phyloP scores from a whole-genome alignment of 2,888 invertebrate species.

The Hymenopus coronatus region DNA sequence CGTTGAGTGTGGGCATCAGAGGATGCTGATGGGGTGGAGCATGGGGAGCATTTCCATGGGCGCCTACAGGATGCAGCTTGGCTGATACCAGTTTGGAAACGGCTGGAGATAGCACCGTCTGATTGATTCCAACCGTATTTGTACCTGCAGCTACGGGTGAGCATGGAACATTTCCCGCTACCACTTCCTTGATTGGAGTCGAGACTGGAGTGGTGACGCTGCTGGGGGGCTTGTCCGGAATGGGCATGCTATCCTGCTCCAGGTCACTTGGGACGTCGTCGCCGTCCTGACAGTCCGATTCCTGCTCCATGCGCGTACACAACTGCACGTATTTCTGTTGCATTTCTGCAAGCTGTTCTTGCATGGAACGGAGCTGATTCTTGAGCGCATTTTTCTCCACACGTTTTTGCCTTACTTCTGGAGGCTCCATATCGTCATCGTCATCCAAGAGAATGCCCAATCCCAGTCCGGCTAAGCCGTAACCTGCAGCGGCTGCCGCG shows the following conservation, averaged over 20 bases:
- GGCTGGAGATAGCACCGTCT: constrained; percentile 40
- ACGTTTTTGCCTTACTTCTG: constrained; percentile 77
- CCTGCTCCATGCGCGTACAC: constrained; percentile 80
- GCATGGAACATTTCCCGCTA: constrained; percentile 17
- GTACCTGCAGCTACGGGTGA: constrained; percentile 21
- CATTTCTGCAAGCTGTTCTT: constrained; percentile 87
- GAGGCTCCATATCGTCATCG: constrained; percentile 73
- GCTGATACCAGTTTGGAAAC: constrained; percentile 62
- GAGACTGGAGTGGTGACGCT: constrained; percentile 37
- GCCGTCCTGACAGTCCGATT: constrained; percentile 68
- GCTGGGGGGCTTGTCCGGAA: constrained; percentile 45
- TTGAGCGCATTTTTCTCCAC: constrained; percentile 84
- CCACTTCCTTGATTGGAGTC: constrained; percentile 38
- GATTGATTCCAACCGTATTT: neutral
- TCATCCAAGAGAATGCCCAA: constrained; percentile 57
- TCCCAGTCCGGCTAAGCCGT: constrained; percentile 55
- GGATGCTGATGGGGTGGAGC: constrained; percentile 45
- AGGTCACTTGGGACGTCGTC: constrained; percentile 71
- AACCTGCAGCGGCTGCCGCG: constrained; percentile 49
- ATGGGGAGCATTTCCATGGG: constrained; percentile 36
- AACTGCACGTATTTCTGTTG: constrained; percentile 87
- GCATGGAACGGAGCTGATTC: constrained; percentile 80
- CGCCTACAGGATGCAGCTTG: constrained; percentile 53
- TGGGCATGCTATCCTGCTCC: constrained; percentile 54
- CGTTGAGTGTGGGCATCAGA: constrained; percentile 49